Evolutionary conservation across 2,113 vertebrate genomes (phyloP), one percentile per base, ranked within the genome.

Genomic region (Ophthalmotilapia sp.): DNA sequence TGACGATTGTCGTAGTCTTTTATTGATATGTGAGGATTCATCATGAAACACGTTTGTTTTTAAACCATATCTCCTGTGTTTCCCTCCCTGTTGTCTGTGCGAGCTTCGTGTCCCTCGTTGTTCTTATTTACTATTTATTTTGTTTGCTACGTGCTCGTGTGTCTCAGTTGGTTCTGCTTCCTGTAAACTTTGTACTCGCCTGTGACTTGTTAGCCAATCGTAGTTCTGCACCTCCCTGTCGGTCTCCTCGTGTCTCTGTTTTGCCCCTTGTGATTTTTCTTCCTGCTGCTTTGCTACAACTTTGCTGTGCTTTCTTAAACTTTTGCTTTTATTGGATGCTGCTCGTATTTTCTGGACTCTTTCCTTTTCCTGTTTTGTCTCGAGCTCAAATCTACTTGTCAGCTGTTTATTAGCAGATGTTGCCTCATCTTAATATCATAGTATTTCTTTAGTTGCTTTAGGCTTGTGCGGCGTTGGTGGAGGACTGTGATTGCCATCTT

Each of bases 211-310:
- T 75, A 12, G 15, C 40, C 70, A 75, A 17, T 29, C 40, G 2
- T 1, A 19, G 15, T n/a, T 29, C 14, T 47, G 70, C 10, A 0
- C 23, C 21, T 49, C 70, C 70, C 15, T 0, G 9, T 12, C 1
- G 2, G 26, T 0, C 23, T 77, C 14, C 6, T 29, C 3, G 23
- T 8, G 23, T 77, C 70, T 73, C 68, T 5, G 9, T 29, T 17
- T 29, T 17, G 40, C 70, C 14, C 23, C 1, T 77, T 13, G 42
- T 19, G 26, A 19, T 31, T 77, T 49, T 77, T 77, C 70, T 49
- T 75, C 23, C 23, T 77, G 26, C 15, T 77, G 42, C 45, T 49
- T 77, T 12, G 70, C 9, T 31, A 2, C 15, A 77, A n/a, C 1
- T 49, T 77, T 0, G 45, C 42, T 49, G 21, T 3, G 12, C 42